Conservation (phyloP, 1,140 invertebrate genomes). For the Lutraria rhynchaena region DNA sequence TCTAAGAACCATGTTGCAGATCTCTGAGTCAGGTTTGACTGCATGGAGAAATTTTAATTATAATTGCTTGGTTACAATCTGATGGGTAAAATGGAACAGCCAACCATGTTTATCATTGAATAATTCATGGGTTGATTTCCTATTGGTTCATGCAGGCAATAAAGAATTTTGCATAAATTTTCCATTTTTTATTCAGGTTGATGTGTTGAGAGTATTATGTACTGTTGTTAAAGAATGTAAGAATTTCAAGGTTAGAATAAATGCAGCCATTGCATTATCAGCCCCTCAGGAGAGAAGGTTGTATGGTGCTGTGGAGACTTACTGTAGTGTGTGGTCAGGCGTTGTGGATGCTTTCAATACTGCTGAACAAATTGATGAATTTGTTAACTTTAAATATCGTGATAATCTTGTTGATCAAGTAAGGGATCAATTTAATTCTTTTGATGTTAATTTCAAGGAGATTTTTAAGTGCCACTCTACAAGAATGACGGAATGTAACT, state of each 20-base stretch:
- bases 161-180: not conserved
- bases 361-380: constrained; percentile 87
- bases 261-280: constrained; percentile 89
- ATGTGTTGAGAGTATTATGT: constrained; percentile 83
- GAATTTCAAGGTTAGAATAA: constrained; percentile 90
- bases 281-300: constrained; percentile 84
- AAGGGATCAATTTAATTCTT: no score
- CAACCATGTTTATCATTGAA: no score
- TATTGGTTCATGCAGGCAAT: not conserved
- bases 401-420: constrained; percentile 88
- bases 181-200: constrained; percentile 78
- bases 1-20: no score
- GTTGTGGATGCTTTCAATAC: constrained; percentile 88
- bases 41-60: no score
- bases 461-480: no score
- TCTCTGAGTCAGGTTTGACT: no score
- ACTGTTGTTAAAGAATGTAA: constrained; percentile 84
- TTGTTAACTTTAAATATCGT: constrained; percentile 90
- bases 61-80: no score
- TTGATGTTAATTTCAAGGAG: no score
- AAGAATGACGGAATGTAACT: no score
- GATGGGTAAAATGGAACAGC: no score
- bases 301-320: constrained; percentile 85
- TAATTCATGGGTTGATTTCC: not conserved
- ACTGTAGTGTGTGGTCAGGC: constrained; percentile 86